Conservation (phyloP, 2,888 invertebrate genomes). For the Perdita meconis region DNA sequence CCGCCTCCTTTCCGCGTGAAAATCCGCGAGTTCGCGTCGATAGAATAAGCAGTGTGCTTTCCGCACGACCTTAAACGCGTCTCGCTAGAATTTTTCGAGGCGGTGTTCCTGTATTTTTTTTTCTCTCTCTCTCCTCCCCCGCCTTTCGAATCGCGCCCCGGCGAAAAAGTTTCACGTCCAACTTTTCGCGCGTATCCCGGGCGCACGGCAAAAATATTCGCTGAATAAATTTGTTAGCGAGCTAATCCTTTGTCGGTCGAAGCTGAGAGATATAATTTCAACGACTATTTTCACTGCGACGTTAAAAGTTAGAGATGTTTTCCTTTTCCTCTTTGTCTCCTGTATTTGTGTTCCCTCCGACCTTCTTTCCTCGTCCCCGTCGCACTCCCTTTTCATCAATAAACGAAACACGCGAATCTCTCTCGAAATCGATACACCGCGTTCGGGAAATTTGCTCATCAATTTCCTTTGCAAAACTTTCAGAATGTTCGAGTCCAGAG, state of each 20-base stretch:
- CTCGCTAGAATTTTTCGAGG: constrained; percentile 17
- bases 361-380: too few relatives aligned
- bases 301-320: constrained; percentile 15
- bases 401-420: background rate
- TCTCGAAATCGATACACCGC: background rate
- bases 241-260: constrained; percentile 28
- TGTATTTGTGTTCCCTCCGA: too few relatives aligned
- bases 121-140: constrained; percentile 3
- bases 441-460: background rate
- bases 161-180: constrained; percentile 29
- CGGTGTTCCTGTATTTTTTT: too few relatives aligned
- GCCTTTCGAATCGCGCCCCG: constrained; percentile 22
- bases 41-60: constrained; percentile 16
- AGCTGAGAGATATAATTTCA: constrained; percentile 8
- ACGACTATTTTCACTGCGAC: background rate
- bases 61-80: constrained; percentile 11
- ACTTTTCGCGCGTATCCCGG: constrained; percentile 15
- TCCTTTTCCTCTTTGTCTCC: background rate
- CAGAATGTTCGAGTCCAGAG: background rate
- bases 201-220: constrained; percentile 22
- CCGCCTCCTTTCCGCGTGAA: too few relatives aligned
- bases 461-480: background rate
- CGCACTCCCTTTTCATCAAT: too few relatives aligned
- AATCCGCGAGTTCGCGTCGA: constrained; percentile 8
- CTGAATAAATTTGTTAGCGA: constrained; percentile 34